Base-by-base conservation (phyloP, 2,113 vertebrate genomes). In the Corythornis cristatus region DNA sequence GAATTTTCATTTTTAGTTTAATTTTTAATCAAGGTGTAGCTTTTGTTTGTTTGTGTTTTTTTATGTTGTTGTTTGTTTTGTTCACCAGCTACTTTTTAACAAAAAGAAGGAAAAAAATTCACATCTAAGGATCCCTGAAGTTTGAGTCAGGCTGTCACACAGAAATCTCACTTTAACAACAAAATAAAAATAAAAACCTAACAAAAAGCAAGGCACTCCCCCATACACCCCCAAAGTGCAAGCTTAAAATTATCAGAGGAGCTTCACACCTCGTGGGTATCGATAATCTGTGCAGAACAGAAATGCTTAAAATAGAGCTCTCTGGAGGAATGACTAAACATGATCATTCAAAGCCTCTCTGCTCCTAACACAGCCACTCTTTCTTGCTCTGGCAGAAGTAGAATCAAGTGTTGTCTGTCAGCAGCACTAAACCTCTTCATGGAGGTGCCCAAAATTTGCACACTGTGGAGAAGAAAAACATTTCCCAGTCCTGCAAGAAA, bases 251-350 rank as follows among this genome's bases (percentile, higher is more conserved):
- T 42, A 95, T 68, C 84, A 79, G 88, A 88, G 58, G 48, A 94
- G 45, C 89, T 94, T 94, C 72, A 88, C 70, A 85, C 72, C 71
- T 77, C 5, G 0, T 82, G 67, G 51, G 77, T 93, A 94, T 45
- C 0, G 0, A 84, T 56, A 58, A 83, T 71, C 86, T 89, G 81
- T 62, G 77, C n/a, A 58, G 89, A 97, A 92, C 13, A 76, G 76
- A 66, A 90, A 74, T 37, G 95, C 80, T 96, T 90, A 91, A 96
- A 97, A 97, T 33, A 96, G 93, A 94, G 61, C 28, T 95, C 76
- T 93, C 93, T 37, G 45, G 73, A 93, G 73, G 74, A 93, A 96
- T 89, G 77, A 97, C 85, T 89, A 71, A 96, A 89, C 57, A 78
- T 25, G n/a, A 93, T 54, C 12, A 6, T 51, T 94, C 84, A 94